Base-by-base conservation (phyloP, 1,140 invertebrate genomes). In the Drosophila biarmipes region DNA sequence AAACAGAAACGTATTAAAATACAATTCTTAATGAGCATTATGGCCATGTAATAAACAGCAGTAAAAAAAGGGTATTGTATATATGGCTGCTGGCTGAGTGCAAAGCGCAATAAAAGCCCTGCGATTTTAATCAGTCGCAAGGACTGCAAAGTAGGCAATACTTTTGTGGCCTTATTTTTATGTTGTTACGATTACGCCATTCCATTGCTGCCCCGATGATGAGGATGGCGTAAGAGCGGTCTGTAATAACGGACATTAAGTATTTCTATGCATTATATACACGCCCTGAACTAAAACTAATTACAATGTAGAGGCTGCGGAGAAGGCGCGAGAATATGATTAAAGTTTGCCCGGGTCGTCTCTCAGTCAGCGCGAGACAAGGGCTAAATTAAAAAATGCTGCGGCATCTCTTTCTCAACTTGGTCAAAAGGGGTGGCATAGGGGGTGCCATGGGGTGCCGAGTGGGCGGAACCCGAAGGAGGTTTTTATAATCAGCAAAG, bases 1-100 rank as follows among this genome's bases (percentile, higher is more conserved):
- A 57, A 79, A 43, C 55, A 49, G 66, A 75, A 78, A 46, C 68
- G 61, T 62, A 81, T 87, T 75, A 81, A 66, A 87, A 86, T 87
- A 79, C 66, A 78, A 89, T 87, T 75, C 69, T 86, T 86, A 85
- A 87, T 85, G 82, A 85, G 82, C 63, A 86, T 81, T 87, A 85
- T 87, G 73, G 63, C 82, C 73, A 57, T 77, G 67, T 80, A 86
- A 86, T 86, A 81, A 80, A 79, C 69, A 78, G 62, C 62, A 77
- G 59, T 66, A 67, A 78, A 73, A 69, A 63, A 79, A 59, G 8
- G 2, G 29, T 8, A 48, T 62, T 71, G 40, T 49, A 48, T 58
- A 38, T 49, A 45, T 68, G 61, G 35, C 53, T 64, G 55, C 45
- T 17, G 51, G 49, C 55, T 89, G 82, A 86, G 82, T 86, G 82